A percentile compares a stretch with the other conserved stretches of the same genome.
phyloP scores from a whole-genome alignment of 2,797 vertebrate genomes.

The Lutra lutra region DNA sequence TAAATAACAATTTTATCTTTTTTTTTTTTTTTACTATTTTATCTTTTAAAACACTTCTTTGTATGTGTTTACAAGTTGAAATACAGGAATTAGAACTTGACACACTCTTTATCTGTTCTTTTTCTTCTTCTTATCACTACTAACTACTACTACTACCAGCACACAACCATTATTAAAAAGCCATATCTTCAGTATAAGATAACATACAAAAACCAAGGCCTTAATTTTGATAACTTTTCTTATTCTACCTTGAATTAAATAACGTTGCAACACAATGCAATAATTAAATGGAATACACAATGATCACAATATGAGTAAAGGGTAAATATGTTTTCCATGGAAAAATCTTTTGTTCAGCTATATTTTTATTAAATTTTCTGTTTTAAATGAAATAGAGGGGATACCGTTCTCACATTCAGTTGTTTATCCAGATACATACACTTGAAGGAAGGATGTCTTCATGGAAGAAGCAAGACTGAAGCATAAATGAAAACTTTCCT shows the following conservation, averaged over 20 bases:
- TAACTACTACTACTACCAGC: background rate
- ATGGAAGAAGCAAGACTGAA: slow-evolving; percentile 43
- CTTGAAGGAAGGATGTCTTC: slow-evolving; percentile 40
- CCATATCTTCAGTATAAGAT: background rate
- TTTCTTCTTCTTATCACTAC: background rate
- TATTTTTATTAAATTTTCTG: background rate
- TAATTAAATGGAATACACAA: background rate
- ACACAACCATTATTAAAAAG: background rate
- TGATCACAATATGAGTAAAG: background rate
- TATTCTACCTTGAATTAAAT: background rate
- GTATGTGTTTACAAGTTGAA: slow-evolving; percentile 11
- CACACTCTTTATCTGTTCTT: background rate
- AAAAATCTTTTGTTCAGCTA: background rate
- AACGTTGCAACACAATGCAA: background rate
- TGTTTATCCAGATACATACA: background rate
- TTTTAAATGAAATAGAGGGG: slow-evolving; percentile 38
- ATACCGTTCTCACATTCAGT: background rate
- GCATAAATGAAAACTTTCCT: slow-evolving; percentile 52
- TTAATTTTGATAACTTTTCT: background rate
- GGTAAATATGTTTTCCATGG: background rate
- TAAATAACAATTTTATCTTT: background rate
- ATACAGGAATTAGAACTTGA: slow-evolving; percentile 14
- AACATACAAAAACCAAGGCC: background rate
- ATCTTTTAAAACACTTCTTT: background rate
- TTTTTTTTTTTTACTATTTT: background rate